Base-by-base conservation (phyloP, 2,888 invertebrate species). In the Trypoxylon attenuatum region DNA sequence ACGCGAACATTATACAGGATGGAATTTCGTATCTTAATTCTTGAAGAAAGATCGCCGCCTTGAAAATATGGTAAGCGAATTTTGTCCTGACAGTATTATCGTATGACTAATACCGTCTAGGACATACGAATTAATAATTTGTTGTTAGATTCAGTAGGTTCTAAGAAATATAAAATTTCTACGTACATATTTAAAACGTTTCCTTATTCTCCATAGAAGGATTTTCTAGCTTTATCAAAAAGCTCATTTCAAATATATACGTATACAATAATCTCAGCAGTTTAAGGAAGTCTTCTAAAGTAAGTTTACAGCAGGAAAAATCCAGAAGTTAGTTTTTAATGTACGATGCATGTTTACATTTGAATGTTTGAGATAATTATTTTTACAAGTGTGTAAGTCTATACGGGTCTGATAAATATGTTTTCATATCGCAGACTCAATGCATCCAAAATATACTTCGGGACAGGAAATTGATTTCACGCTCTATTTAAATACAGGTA, bases 141-240 rank as follows among this genome's bases (percentile, higher is more conserved):
- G 68, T 77, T 79, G 64, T 76, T 77, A 79, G 75, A 60, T 57
- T 53, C 76, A 77, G 68, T 33, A 61, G 50, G 64, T n/a, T 69
- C 67, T 71, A 64, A 62, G 64, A 71, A 71, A 75, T 77, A 71
- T 70, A 72, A 71, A 71, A 77, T 75, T 77, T 78, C 70, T 77
- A 77, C 66, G 46, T 76, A 69, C 54, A 73, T 33, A 33, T 39
- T 22, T 51, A 21, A 15, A 33, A 33, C 33, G 4, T 33, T 13
- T 33, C 33, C 13, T 13, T 33, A 13, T 13, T 33, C 33, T 13
- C 33, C 33, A 10, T 4, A 33, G 2, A 33, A n/a, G 10, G n/a
- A n/a, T n/a, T n/a, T n/a, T n/a, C n/a, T n/a, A n/a, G n/a, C n/a
- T n/a, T n/a, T n/a, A n/a, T n/a, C n/a, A n/a, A n/a, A n/a, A n/a